Base-by-base conservation (phyloP, 2,888 invertebrate genomes). In the Proisotoma minuta region DNA sequence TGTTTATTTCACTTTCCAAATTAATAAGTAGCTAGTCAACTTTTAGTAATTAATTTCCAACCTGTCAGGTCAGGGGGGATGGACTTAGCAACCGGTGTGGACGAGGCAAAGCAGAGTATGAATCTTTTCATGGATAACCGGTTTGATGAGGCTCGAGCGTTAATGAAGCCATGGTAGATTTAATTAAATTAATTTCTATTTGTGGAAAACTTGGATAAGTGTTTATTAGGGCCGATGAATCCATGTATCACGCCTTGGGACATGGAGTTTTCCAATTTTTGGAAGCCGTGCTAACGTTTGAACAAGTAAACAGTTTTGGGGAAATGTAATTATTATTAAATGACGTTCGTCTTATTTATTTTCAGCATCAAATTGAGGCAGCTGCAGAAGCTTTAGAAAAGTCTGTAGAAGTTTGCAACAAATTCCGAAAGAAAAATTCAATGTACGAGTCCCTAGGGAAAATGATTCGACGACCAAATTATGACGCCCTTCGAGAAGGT, bases 221-320 rank as follows among this genome's bases (percentile, higher is more conserved):
- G 15, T 50, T 5, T 24, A 77, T 65, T 75, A 91, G 90, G 83
- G 84, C 89, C 3, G 82, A 85, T 53, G 82, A 83, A 50, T 94
- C 94, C 65, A 85, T 96, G 82, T 97, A 97, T 77, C 97, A 97
- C 79, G 87, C 95, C 1, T 81, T 96, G 60, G 96, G 96, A 1
- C 84, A 87, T 68, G 86, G 90, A 3, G 91, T 93, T 28, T 92
- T 97, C 76, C 82, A 88, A 74, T 96, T 91, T 77, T 83, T 97
- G 39, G 93, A 96, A 76, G 95, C 96, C 0, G 86, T 94, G 76
- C 82, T 98, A 75, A 96, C 96, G 1, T 92, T 94, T 76, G 95
- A 97, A 77, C 87, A 86, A 75, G 84, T 84, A 34, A 34, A 34
- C 34, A 34, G 34, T 34, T 34, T 34, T 34, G 8, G 8, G 8